These are phyloP conservation scores for Pollimyrus isidori DNA, from an alignment of 2,113 vertebrate genomes.

Conservation along the genomic window DNA sequence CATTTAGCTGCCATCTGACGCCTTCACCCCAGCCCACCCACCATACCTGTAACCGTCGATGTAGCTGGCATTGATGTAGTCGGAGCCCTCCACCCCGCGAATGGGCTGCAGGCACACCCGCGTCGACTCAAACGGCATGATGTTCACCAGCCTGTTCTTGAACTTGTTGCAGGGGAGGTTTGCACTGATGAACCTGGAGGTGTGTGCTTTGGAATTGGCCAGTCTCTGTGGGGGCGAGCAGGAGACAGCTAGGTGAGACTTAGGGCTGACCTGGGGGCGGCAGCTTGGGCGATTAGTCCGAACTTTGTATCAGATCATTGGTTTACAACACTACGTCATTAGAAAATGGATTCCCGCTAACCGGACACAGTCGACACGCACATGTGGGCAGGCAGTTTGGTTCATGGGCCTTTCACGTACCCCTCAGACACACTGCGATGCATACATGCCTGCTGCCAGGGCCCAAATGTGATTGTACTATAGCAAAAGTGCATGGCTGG, in stretches of 20 bases:
- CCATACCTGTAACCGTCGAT: constrained; percentile 87
- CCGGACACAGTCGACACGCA: background rate
- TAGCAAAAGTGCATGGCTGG: constrained; percentile 13
- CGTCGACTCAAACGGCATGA: constrained; percentile 89
- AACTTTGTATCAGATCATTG: background rate
- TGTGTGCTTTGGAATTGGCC: constrained; percentile 87
- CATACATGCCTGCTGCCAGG: background rate
- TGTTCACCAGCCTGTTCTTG: constrained; percentile 93
- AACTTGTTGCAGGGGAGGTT: constrained; percentile 96
- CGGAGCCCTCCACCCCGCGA: constrained; percentile 88
- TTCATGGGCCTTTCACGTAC: background rate
- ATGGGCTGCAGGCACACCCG: constrained; percentile 91
- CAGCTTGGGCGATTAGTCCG: background rate
- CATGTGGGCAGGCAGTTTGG: background rate
- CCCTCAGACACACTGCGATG: background rate
- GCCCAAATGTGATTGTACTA: background rate
- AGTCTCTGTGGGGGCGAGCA: constrained; percentile 63
- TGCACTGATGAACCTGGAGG: constrained; percentile 91
- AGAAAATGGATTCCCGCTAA: background rate
- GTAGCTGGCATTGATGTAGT: constrained; percentile 96
- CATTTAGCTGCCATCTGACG: background rate
- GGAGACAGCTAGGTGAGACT: background rate
- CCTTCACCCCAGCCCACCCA: background rate
- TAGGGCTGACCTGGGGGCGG: background rate
- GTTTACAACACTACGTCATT: background rate